Evolutionary conservation across 2,113 vertebrate species (phyloP).

Genomic region (Leucopternis melanops): DNA sequence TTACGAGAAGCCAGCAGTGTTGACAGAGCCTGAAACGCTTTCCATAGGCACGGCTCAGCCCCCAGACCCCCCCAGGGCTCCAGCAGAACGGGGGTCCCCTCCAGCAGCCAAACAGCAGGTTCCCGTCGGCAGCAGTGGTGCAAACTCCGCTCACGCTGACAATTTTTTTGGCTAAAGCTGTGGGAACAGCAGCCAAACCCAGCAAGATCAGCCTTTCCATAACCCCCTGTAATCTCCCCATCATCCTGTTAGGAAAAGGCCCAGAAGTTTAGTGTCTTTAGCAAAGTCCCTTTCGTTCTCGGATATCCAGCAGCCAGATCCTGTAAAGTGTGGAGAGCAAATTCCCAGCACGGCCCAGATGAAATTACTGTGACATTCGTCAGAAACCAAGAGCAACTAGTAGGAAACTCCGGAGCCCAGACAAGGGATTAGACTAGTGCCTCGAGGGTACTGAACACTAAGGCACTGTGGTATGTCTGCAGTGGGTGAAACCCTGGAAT

Average conservation of each 20-base stretch:
- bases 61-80: background rate
- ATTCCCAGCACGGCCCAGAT: background rate
- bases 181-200: conserved; percentile 29
- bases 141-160: background rate
- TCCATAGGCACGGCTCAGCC: background rate
- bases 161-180: conserved; percentile 1
- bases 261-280: background rate
- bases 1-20: rapidly evolving
- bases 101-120: background rate
- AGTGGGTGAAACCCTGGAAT: background rate
- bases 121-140: background rate
- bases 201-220: conserved; percentile 8
- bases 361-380: background rate
- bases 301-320: conserved; percentile 2
- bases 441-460: background rate
- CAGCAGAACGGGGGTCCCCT: background rate
- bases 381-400: conserved; percentile 16
- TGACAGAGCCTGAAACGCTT: background rate
- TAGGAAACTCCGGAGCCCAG: background rate
- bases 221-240: conserved; percentile 44
- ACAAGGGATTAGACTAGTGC: conserved; percentile 3
- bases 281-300: background rate
- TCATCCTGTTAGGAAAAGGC: conserved; percentile 33
- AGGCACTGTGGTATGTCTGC: background rate
- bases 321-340: conserved; percentile 4